Percentiles rank a stretch among this genome's conserved stretches.
Evolutionary conservation across 2,113 vertebrate genomes (phyloP).

Genomic region (Seriola rivoliana): DNA sequence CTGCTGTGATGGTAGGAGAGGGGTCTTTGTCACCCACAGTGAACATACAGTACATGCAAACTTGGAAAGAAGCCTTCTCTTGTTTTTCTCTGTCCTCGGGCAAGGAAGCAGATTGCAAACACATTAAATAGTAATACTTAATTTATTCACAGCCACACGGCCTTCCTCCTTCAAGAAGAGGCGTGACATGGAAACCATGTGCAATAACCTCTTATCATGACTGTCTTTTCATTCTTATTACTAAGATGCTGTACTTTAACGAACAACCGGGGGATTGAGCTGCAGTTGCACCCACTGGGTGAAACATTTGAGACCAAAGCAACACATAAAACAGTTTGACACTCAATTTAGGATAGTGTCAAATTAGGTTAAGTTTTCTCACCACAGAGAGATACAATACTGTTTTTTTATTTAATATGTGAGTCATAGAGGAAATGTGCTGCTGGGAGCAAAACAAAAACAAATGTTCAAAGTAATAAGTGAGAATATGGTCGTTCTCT

Average conservation of each 20-base stretch:
- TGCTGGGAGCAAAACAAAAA: not conserved
- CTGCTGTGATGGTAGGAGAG: slow-evolving; percentile 13
- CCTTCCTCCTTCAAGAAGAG: slow-evolving; percentile 33
- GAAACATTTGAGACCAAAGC: slow-evolving; percentile 35
- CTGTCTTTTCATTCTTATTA: slow-evolving; percentile 7
- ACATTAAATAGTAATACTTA: slow-evolving; percentile 71
- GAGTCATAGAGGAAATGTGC: not conserved
- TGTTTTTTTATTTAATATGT: not conserved
- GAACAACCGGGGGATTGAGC: not conserved
- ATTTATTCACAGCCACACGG: slow-evolving; percentile 59
- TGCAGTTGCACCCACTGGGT: slow-evolving; percentile 14
- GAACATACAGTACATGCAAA: slow-evolving; percentile 24
- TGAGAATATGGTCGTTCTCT: not conserved
- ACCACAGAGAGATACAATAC: not conserved
- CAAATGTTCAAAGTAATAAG: not conserved
- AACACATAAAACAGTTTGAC: slow-evolving; percentile 1
- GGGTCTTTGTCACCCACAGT: slow-evolving; percentile 2
- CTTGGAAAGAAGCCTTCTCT: slow-evolving; percentile 34
- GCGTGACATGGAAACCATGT: slow-evolving; percentile 26
- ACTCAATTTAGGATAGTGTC: not conserved
- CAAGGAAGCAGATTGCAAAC: slow-evolving; percentile 74
- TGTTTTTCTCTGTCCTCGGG: slow-evolving; percentile 67
- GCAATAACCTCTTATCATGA: not conserved
- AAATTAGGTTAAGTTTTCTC: not conserved
- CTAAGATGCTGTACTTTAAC: slow-evolving; percentile 15